These are phyloP conservation scores for Kuschelorhynchus macadamiae DNA, from an alignment of 2,888 invertebrate species.

Conservation along the genomic window DNA sequence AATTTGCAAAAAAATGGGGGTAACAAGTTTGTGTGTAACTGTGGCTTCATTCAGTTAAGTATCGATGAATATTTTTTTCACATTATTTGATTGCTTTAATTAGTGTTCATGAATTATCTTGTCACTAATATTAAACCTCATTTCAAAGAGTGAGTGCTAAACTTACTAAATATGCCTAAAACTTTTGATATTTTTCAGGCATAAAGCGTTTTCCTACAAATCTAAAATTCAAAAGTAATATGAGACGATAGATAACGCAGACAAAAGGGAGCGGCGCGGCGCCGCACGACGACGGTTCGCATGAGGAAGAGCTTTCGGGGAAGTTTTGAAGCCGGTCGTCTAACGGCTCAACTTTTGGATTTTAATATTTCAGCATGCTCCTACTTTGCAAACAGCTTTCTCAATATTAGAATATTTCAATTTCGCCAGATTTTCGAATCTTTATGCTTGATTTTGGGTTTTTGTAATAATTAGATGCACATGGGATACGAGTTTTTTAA, in stretches of 20 bases:
- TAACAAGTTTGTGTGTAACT: too few species aligned
- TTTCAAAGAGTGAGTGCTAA: too few species aligned
- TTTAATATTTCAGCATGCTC: conserved; percentile 62
- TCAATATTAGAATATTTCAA: conserved; percentile 69
- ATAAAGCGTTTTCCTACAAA: conserved; percentile 28
- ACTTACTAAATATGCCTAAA: too few species aligned
- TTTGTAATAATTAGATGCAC: not conserved
- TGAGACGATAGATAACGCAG: conserved; percentile 25
- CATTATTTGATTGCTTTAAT: too few species aligned
- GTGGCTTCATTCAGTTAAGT: too few species aligned
- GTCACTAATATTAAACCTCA: too few species aligned
- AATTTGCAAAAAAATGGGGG: too few species aligned
- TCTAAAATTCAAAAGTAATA: conserved; percentile 44
- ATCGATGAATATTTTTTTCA: too few species aligned
- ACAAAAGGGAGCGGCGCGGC: conserved; percentile 28
- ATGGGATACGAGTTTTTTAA: too few species aligned
- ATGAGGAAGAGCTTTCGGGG: conserved; percentile 32
- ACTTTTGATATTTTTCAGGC: not conserved
- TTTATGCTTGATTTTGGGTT: conserved; percentile 32
- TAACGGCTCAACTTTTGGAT: conserved; percentile 55
- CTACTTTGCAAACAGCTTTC: conserved; percentile 60
- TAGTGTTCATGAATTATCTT: too few species aligned
- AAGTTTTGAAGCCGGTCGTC: conserved; percentile 35
- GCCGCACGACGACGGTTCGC: conserved; percentile 12
- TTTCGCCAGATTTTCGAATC: conserved; percentile 64